Conservation (phyloP, 2,888 invertebrate genomes). For the Drosophila monieri region DNA sequence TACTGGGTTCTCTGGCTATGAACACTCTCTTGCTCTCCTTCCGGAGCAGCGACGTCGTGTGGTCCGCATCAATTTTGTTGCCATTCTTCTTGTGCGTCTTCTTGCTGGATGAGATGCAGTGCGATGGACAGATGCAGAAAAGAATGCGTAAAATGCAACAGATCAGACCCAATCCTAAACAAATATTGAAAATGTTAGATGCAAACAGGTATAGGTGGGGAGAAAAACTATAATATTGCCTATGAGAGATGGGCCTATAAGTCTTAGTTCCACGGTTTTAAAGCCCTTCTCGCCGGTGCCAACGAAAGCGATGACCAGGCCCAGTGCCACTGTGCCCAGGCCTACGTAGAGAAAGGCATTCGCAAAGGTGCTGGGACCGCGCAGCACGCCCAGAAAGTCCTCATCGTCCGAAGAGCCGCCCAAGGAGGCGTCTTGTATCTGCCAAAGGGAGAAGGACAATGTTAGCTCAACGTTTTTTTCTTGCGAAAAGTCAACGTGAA, state of each 20-base stretch:
- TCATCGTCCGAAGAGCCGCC: conserved; percentile 91
- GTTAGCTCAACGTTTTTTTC: not conserved
- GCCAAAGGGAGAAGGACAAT: conserved; percentile 37
- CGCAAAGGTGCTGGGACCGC: conserved; percentile 91
- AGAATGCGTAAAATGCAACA: conserved; percentile 93
- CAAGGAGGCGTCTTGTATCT: conserved; percentile 94
- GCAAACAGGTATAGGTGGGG: not conserved
- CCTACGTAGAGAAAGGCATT: conserved; percentile 94
- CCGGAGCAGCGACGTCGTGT: conserved; percentile 83
- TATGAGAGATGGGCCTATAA: conserved; percentile 93
- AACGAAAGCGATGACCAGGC: conserved; percentile 94
- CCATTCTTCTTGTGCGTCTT: conserved; percentile 86
- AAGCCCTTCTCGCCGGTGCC: conserved; percentile 95
- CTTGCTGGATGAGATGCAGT: conserved; percentile 88
- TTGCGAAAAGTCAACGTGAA: not conserved
- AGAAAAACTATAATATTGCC: conserved; percentile 74
- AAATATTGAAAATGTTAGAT: not conserved
- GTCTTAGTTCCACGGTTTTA: conserved; percentile 92
- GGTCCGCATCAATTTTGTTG: conserved; percentile 84
- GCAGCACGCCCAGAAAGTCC: conserved; percentile 88
- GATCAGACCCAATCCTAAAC: conserved; percentile 88
- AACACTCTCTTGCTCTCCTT: conserved; percentile 84
- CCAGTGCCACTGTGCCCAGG: conserved; percentile 92
- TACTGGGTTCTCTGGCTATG: conserved; percentile 81
- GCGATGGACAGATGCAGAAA: conserved; percentile 92